Conservation (phyloP, 2,888 invertebrate species). For the Schrankia costaestrigalis region DNA sequence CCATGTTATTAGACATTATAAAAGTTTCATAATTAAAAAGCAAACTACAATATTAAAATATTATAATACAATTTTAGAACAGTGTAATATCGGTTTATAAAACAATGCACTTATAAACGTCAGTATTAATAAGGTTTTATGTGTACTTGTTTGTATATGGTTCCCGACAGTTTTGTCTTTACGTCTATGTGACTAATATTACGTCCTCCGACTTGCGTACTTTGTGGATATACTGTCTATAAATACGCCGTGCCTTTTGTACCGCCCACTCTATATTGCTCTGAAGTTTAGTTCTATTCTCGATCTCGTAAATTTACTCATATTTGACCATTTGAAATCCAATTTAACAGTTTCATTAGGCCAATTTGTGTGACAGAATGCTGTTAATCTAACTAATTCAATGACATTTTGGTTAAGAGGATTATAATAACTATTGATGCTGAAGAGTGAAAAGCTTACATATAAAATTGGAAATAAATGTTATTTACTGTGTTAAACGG, state of each 20-base stretch:
- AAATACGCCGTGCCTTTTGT: constrained; percentile 42
- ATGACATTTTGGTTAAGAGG: too few species aligned
- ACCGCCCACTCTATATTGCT: constrained; percentile 38
- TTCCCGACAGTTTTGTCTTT: constrained; percentile 27
- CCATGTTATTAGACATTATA: too few species aligned
- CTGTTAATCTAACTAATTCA: too few species aligned
- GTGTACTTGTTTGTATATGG: constrained; percentile 15
- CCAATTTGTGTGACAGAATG: too few species aligned
- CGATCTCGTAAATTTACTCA: constrained; percentile 12
- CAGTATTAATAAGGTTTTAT: constrained; percentile 28
- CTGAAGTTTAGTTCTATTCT: constrained; percentile 40
- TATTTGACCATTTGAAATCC: not conserved
- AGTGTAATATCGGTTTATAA: constrained; percentile 16
- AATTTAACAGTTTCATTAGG: not conserved
- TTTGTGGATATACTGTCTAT: constrained; percentile 35
- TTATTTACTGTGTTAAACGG: too few species aligned
- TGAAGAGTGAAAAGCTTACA: too few species aligned
- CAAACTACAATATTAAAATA: not conserved
- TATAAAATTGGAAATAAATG: too few species aligned
- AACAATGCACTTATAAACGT: constrained; percentile 27
- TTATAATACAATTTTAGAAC: too few species aligned
- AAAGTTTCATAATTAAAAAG: too few species aligned
- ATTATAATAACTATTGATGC: too few species aligned
- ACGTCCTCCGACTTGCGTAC: constrained; percentile 16
- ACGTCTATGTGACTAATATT: constrained; percentile 32